Evolutionary conservation across 92 coral and sea anemone species (phyloP), one percentile per base, ranked within the genome.

Genomic region (Epizoanthus ramosus): DNA sequence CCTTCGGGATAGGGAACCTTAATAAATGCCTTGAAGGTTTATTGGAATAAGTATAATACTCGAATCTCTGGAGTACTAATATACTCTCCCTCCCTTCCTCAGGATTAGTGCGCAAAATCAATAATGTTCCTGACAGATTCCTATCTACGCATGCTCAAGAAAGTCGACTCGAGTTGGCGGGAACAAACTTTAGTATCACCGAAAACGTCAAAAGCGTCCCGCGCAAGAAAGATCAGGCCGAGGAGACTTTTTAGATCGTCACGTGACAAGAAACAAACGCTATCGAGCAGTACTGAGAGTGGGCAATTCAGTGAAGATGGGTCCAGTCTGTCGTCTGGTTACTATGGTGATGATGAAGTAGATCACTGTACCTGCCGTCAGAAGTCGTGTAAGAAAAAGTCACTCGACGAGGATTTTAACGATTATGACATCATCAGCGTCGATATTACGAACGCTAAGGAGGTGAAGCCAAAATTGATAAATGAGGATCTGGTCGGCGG

Each of bases 281-380:
- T 31, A 18, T 72, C 71, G 2, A 91, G 91, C 41, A 93, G 98
- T 74, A 82, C 89, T 1, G 98, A 93, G 59, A 91, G 95, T 23
- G 98, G 98, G 60, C 80, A 80, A 1, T 93, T 57, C 82, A 91
- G 95, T 54, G 98, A 88, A 22, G 98, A 91, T 50, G 73, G 79
- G 7, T 92, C 87, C 57, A 91, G 87, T 73, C 61, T 77, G 23
- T 77, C 80, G 19, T 93, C 98, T 25, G 98, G 98, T 89, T 93
- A 93, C 90, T 93, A 87, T 89, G 98, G 98, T n/a, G 98, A 93
- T 64, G 98, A 93, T 25, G 98, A 93, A 60, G 80, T 93, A 15
- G 98, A 91, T 54, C 95, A 91, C 63, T 89, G 92, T 66, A 68
- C 79, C 3, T 93, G 98, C 73, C 63, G 72, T 5, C 83, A 83